A percentile compares a stretch with the other conserved stretches of the same genome.
Conservation (phyloP, 2,888 invertebrate genomes). For the Oscheius sp. region DNA sequence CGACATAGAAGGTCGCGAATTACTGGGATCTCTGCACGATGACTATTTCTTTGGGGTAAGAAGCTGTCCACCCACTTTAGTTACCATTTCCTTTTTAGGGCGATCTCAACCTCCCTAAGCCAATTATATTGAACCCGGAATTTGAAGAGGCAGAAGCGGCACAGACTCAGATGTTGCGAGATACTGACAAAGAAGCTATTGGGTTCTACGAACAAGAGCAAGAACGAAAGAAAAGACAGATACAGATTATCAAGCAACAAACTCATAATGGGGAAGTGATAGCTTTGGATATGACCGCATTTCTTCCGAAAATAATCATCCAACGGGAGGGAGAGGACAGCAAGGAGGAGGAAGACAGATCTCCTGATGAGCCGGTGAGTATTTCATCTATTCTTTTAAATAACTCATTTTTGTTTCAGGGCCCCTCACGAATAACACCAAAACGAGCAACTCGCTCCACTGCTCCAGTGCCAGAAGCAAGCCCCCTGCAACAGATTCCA, state of each 20-base stretch:
- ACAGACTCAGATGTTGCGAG: not conserved
- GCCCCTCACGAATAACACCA: not conserved
- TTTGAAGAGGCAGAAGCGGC: not conserved
- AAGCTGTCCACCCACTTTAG: not conserved
- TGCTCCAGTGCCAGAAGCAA: not conserved
- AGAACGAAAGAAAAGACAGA: not conserved
- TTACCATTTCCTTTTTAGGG: conserved; percentile 5
- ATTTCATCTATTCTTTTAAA: too few species aligned
- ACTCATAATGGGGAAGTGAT: not conserved
- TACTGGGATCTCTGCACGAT: not conserved
- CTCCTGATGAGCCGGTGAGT: not conserved
- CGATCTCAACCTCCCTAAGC: not conserved
- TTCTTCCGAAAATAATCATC: not conserved
- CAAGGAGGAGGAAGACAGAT: conserved; percentile 22
- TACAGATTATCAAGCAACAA: not conserved
- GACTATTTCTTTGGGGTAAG: conserved; percentile 18
- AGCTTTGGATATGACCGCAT: not conserved
- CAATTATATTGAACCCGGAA: not conserved
- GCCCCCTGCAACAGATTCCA: not conserved
- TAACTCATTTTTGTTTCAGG: too few species aligned
- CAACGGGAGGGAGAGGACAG: conserved; percentile 1
- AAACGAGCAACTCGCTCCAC: not conserved
- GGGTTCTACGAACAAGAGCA: not conserved
- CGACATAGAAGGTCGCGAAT: conserved; percentile 14
- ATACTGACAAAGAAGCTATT: not conserved